Evolutionary conservation across 2,797 vertebrate genomes (phyloP), one percentile per base, ranked within the genome.

Genomic region (Helarctos malayanus): DNA sequence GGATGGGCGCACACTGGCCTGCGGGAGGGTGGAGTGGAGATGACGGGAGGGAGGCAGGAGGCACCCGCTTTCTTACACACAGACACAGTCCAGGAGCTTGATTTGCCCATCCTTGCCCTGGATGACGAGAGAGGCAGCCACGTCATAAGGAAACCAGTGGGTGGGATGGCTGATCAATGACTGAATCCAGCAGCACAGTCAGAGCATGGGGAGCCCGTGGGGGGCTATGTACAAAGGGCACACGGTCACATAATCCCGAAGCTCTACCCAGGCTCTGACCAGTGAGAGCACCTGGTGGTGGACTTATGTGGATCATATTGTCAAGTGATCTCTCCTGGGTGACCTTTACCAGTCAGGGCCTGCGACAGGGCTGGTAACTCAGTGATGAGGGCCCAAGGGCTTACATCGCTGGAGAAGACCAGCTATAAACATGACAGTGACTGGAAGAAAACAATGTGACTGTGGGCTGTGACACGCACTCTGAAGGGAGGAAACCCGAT

Each of bases 401-500:
- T 7, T 2, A 32, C 7, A 4, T 29, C 21, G 12, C 1, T 0
- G 1, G 14, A 10, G 61, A 81, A 84, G 35, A 25, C 9, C 4
- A 35, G 47, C 13, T 47, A 71, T 56, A 32, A 63, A 71, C 25
- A 63, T 2, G 4, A 54, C 21, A 61, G 4, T 56, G 47, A 63
- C 71, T 2, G 4, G 7, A 65, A 76, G 32, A 41, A 76, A 45
- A 45, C 47, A 69, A 27, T 4, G 4, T 5, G 23, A 65, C 38
- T 1, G 3, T 2, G 3, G 38, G 6, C 59, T 79, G 13, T 18
- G 63, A 49, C n/a, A 32, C 1, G 18, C 16, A 75, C 63, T 69
- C 6, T 3, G 41, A 52, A 45, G 29, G 52, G 16, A 63, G n/a
- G 2, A 41, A 7, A 3, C 25, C 23, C 4, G n/a, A 47, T 21